Base-by-base conservation (phyloP, 2,113 vertebrate genomes). In the Bos javanicus region DNA sequence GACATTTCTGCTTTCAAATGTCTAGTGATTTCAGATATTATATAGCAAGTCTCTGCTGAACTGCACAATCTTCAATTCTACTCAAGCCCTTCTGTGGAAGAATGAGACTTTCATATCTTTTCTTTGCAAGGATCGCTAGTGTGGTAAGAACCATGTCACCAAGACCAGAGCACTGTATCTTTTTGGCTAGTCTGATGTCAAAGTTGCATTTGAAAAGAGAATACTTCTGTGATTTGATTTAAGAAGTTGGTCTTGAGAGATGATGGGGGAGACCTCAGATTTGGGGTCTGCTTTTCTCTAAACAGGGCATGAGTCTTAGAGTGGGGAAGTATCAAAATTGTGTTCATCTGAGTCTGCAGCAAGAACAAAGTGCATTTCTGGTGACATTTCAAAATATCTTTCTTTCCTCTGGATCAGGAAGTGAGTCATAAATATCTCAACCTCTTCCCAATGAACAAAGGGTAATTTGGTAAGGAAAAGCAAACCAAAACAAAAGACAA, bases 1-100 rank as follows among this genome's bases (percentile, higher is more conserved):
- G 98, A 98, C 98, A 98, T 98, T 99, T 98, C 98, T 98, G 97
- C 98, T 98, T 98, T 99, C 98, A 98, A 98, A 98, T 98, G 97
- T 98, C 98, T 98, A 98, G 98, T 62, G 98, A 98, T 98, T 99
- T 98, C 96, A 98, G 98, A 98, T 98, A 98, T 98, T 99, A 98
- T 97, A 98, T 96, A 97, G 98, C 85, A 91, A 98, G 95, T 97
- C 98, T 98, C 95, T 78, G 96, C 97, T 98, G 97, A 97, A 98
- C 97, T 94, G 97, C 90, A 96, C 98, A 98, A 98, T 97, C 97
- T 98, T 98, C 98, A 97, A 97, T 98, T 98, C 98, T 94, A 91
- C 14, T 43, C 97, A 96, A 96, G 90, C 82, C 54, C 84, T 98
- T 98, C 98, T 95, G 87, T 87, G 97, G 98, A 98, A 98, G 98